These are phyloP conservation scores for Petroica traversi DNA, from an alignment of 2,113 vertebrate genomes.

Conservation along the genomic window DNA sequence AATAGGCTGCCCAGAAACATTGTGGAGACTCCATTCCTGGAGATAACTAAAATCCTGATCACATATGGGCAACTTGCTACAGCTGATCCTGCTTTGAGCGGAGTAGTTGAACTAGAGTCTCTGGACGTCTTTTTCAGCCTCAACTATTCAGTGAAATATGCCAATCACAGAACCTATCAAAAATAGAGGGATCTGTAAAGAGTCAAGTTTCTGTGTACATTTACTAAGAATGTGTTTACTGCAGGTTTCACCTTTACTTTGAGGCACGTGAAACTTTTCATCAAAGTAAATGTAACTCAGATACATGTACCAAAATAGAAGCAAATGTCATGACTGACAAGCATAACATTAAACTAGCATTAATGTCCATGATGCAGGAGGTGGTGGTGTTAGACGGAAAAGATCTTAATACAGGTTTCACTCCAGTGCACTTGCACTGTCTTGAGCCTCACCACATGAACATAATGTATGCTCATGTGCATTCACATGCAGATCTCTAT, in stretches of 20 bases:
- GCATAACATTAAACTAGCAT: neutral
- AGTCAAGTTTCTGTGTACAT: neutral
- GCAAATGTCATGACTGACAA: neutral
- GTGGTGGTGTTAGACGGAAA: neutral
- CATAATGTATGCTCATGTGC: neutral
- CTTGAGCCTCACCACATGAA: neutral
- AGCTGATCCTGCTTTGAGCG: neutral
- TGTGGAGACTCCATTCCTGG: neutral
- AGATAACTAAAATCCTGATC: neutral
- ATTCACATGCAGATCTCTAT: neutral
- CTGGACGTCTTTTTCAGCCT: neutral
- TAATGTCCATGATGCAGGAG: neutral
- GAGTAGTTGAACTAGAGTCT: neutral
- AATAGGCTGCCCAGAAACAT: neutral
- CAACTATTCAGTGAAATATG: neutral
- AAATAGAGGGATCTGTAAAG: neutral
- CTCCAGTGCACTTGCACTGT: neutral
- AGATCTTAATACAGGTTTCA: conserved; percentile 14
- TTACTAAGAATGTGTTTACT: conserved; percentile 15
- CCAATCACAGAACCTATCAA: neutral
- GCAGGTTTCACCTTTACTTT: neutral
- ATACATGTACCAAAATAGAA: neutral
- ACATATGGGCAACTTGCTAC: neutral
- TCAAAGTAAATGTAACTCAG: conserved; percentile 8
- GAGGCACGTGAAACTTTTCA: neutral